Evolutionary conservation across 2,113 vertebrate species (phyloP).

Genomic region (Ochotona curzoniae): DNA sequence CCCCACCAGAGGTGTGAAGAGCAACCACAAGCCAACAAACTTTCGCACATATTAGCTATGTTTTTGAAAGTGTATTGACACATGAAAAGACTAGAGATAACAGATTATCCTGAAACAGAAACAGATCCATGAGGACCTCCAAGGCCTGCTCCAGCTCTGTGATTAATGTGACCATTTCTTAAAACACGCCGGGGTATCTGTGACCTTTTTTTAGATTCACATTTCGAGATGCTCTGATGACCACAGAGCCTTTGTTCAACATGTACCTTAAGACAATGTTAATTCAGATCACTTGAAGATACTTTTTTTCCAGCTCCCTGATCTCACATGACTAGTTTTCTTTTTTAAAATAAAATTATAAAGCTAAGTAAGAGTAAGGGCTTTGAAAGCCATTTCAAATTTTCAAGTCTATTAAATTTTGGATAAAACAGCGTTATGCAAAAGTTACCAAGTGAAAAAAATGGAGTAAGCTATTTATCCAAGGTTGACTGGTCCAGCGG

Average conservation of each 20-base stretch:
- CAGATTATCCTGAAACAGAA: conserved; percentile 20
- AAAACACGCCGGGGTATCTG: conserved; percentile 1
- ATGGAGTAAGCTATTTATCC: neutral
- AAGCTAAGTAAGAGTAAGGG: conserved; percentile 10
- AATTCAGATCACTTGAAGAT: conserved; percentile 41
- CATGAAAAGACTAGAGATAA: neutral
- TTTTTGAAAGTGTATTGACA: neutral
- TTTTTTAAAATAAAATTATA: neutral
- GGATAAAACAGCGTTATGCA: conserved; percentile 32
- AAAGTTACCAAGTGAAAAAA: conserved; percentile 53
- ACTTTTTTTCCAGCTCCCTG: neutral
- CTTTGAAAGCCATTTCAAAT: neutral
- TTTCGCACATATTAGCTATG: neutral
- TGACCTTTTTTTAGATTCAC: neutral
- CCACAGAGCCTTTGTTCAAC: neutral
- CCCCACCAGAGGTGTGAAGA: neutral
- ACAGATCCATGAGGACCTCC: neutral
- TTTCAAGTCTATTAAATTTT: conserved; percentile 13
- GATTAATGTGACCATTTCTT: conserved; percentile 3
- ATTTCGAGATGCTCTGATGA: conserved; percentile 7
- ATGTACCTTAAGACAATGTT: conserved; percentile 30
- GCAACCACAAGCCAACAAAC: neutral
- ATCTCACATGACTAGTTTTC: conserved; percentile 34
- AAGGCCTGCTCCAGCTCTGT: neutral
- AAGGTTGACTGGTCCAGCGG: neutral